Percentiles rank a stretch among this genome's conserved stretches.
Evolutionary conservation across 2,888 invertebrate species (phyloP).

Genomic region (Drosophila nr. perissopoda): DNA sequence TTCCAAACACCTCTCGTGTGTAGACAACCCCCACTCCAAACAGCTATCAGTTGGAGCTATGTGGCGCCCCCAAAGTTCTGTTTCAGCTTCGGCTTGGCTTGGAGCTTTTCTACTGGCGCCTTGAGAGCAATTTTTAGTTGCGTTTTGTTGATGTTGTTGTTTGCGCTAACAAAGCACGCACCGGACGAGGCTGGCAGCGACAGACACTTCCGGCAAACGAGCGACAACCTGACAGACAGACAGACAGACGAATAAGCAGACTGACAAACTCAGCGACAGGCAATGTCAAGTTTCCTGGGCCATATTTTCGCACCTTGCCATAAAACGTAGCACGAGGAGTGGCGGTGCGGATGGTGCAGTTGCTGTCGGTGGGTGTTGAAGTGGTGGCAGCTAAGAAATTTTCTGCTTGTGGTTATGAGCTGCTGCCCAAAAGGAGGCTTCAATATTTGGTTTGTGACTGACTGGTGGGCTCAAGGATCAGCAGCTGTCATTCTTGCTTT

Average conservation of each 20-base stretch:
- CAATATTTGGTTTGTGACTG: neutral
- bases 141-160: constrained; percentile 26
- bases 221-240: constrained; percentile 19
- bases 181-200: constrained; percentile 45
- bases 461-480: neutral
- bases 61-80: constrained; percentile 5
- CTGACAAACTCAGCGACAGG: constrained; percentile 19
- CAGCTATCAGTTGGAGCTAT: constrained; percentile 11
- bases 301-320: constrained; percentile 69
- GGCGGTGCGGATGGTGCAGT: neutral
- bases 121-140: constrained; percentile 71
- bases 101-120: constrained; percentile 57
- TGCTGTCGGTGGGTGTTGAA: neutral
- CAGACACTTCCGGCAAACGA: constrained; percentile 60
- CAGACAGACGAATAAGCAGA: constrained; percentile 25
- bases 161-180: constrained; percentile 76
- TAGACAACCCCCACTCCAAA: constrained; percentile 16
- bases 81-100: neutral
- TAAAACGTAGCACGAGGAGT: constrained; percentile 27
- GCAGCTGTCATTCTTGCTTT: neutral
- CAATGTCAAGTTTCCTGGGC: constrained; percentile 38
- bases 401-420: neutral
- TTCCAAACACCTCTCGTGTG: constrained; percentile 78
- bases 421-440: neutral
- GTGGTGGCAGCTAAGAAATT: neutral